Percentiles rank a stretch among this genome's conserved stretches.
These are phyloP conservation scores for Eolophus roseicapilla DNA, from an alignment of 2,113 vertebrate species.

Conservation along the genomic window DNA sequence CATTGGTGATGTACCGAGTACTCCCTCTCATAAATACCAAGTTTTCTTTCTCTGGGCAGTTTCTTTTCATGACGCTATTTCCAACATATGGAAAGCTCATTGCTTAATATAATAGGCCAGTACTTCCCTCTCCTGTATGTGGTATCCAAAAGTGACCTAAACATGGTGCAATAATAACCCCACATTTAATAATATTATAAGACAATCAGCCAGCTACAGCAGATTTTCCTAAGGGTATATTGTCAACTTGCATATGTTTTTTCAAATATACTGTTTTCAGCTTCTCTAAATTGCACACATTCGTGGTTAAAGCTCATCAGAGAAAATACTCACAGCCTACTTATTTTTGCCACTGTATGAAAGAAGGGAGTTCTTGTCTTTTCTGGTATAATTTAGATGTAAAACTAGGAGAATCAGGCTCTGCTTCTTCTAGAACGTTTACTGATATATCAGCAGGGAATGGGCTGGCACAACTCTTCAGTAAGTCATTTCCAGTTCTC, in stretches of 20 bases:
- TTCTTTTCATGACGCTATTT: constrained; percentile 9
- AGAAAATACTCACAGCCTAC: neutral
- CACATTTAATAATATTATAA: neutral
- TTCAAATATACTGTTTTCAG: constrained; percentile 11
- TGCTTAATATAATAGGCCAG: neutral
- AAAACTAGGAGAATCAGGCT: neutral
- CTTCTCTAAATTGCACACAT: neutral
- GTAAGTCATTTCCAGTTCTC: neutral
- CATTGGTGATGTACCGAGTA: neutral
- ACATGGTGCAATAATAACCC: constrained; percentile 35
- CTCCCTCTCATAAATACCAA: constrained; percentile 11
- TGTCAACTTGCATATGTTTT: neutral
- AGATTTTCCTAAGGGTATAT: constrained; percentile 24
- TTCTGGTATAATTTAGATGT: neutral
- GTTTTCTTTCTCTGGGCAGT: neutral
- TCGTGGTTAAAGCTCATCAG: neutral
- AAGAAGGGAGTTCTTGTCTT: neutral
- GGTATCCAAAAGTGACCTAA: constrained; percentile 54
- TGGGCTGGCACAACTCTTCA: neutral
- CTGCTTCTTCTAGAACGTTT: neutral
- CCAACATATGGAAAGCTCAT: constrained; percentile 50
- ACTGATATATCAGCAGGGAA: neutral
- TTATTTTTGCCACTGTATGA: neutral
- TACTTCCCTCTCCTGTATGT: neutral
- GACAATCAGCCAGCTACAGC: constrained; percentile 17